Conservation (phyloP, 1,140 invertebrate genomes). For the Aphaenogaster floridana region DNA sequence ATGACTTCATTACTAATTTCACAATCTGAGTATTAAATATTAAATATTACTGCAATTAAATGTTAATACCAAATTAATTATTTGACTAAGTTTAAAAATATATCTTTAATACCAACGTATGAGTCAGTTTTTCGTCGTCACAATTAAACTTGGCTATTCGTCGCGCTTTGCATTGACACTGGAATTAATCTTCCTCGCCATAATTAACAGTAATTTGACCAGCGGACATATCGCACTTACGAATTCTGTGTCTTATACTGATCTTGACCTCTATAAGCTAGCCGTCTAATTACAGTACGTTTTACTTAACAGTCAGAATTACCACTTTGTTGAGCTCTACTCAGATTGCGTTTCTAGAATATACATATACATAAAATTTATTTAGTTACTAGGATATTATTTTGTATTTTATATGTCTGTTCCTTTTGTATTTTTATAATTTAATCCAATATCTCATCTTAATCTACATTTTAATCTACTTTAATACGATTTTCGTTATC, state of each 20-base stretch:
- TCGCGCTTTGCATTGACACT: conserved; percentile 4
- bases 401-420: background rate
- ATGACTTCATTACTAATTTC: background rate
- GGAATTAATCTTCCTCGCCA: conserved; percentile 1
- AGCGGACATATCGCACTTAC: background rate
- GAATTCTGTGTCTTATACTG: background rate
- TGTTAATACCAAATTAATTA: background rate
- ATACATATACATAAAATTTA: background rate
- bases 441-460: background rate
- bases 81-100: background rate
- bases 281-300: background rate
- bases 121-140: background rate
- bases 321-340: background rate
- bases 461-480: background rate
- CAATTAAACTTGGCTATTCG: background rate
- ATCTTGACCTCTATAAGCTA: conserved; percentile 15
- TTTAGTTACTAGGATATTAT: background rate
- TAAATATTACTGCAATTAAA: background rate
- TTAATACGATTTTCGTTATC: background rate
- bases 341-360: background rate
- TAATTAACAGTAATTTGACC: conserved; percentile 51
- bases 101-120: background rate
- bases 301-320: background rate
- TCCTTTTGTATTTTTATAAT: conserved; percentile 3
- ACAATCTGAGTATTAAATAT: background rate